Conservation (phyloP, 2,888 invertebrate genomes). For the Maniola hyperantus region DNA sequence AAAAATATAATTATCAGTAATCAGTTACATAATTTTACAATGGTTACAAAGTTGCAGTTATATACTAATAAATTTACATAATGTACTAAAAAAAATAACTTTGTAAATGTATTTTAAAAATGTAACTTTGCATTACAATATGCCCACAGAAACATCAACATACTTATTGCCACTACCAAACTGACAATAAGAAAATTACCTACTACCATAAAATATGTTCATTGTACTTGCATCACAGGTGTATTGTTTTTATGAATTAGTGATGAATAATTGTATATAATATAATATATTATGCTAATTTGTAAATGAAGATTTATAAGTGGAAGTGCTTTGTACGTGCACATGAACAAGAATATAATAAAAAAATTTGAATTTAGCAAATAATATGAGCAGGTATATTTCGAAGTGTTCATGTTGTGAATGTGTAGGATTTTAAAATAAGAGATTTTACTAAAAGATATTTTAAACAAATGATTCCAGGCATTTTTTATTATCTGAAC, state of each 20-base stretch:
- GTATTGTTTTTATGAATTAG: too few species aligned
- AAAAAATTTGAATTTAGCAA: neutral
- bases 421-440: neutral
- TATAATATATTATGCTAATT: conserved; percentile 18
- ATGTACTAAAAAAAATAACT: conserved; percentile 8
- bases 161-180: conserved; percentile 11
- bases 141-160: conserved; percentile 10
- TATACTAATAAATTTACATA: conserved; percentile 14
- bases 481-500: too few species aligned
- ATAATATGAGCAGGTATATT: too few species aligned
- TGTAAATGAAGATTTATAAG: conserved; percentile 15
- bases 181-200: conserved; percentile 17
- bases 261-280: conserved; percentile 7
- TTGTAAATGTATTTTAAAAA: too few species aligned
- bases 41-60: conserved; percentile 8
- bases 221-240: too few species aligned
- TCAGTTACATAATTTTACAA: neutral
- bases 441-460: too few species aligned
- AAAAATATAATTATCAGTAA: neutral
- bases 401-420: neutral
- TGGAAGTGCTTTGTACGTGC: neutral
- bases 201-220: conserved; percentile 7
- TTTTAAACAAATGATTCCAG: too few species aligned
- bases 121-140: conserved; percentile 10
- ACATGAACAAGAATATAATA: neutral